Evolutionary conservation across 1,140 invertebrate species (phyloP), one percentile per base, ranked within the genome.

Genomic region (Cardiocondyla obscurior): DNA sequence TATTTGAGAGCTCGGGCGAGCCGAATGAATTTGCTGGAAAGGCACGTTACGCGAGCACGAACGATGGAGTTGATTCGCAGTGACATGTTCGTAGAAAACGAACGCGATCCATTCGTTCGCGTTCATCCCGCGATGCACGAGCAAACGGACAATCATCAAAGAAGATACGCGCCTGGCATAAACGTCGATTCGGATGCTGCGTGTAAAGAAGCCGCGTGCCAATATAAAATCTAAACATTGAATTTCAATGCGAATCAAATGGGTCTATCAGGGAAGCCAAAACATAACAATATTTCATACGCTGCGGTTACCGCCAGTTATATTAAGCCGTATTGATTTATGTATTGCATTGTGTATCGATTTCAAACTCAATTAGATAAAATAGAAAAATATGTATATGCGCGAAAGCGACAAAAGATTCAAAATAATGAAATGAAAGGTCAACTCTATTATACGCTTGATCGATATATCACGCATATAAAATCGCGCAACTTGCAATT

Each of bases 231-330:
- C 39, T 44, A 74, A 28, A 39, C 72, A 74, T 74, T 39, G 72
- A 28, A 74, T 62, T 74, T 36, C 72, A 39, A 74, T 74, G 53
- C 30, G 36, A 74, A 28, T 62, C 44, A 62, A 74, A 74, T 60
- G 39, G 55, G 16, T 60, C 55, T 8, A 74, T 74, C 39, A 33
- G 22, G 36, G 60, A 74, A 74, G 72, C 72, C 10, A 6, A 25
- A 12, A 44, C 36, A 42, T 74, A 62, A 46, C 55, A 44, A 44
- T 74, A 62, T 62, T 74, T 28, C 72, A 74, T 60, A 73, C 22
- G 60, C 6, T 16, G 55, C 72, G 55, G 55, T 62, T 44, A 22
- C n/a, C 28, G 33, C 36, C 16, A n/a, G 19, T 14, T 44, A 33
- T 62, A 36, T 57, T 72, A 57, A 70, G 16, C 51, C 25, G 8